A percentile compares a stretch with the other conserved stretches of the same genome.
Evolutionary conservation across 2,113 vertebrate species (phyloP).

Genomic region (Leptodactylus fuscus): DNA sequence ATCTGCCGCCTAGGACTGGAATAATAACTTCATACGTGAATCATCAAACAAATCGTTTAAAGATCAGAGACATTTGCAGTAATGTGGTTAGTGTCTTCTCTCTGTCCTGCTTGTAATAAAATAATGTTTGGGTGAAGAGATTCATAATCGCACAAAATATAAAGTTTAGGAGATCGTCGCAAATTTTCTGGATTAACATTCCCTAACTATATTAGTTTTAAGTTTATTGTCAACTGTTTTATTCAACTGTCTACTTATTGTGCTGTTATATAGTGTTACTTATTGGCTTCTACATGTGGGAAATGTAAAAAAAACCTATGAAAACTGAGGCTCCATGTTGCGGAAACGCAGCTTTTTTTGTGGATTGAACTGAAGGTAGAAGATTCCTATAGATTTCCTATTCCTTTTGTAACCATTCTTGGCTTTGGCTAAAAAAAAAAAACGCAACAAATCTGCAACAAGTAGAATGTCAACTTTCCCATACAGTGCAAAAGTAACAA

Average conservation of each 20-base stretch:
- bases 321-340: too few species aligned
- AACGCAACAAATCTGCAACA: too few species aligned
- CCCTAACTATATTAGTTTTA: neutral
- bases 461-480: too few species aligned
- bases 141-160: neutral
- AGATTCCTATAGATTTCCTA: too few species aligned
- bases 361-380: too few species aligned
- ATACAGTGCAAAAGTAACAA: too few species aligned
- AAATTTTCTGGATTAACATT: neutral
- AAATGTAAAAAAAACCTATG: too few species aligned
- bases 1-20: neutral
- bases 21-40: conserved; percentile 31
- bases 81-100: conserved; percentile 7
- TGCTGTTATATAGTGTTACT: too few species aligned
- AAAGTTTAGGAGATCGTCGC: neutral
- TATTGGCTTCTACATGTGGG: too few species aligned
- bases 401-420: too few species aligned
- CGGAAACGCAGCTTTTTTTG: too few species aligned
- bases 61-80: conserved; percentile 32
- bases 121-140: neutral
- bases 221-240: neutral
- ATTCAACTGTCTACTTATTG: neutral
- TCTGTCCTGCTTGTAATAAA: neutral
- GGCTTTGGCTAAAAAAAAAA: too few species aligned
- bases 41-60: conserved; percentile 32